phyloP scores from a whole-genome alignment of 2,113 vertebrate species.

The Vulpes vulpes region DNA sequence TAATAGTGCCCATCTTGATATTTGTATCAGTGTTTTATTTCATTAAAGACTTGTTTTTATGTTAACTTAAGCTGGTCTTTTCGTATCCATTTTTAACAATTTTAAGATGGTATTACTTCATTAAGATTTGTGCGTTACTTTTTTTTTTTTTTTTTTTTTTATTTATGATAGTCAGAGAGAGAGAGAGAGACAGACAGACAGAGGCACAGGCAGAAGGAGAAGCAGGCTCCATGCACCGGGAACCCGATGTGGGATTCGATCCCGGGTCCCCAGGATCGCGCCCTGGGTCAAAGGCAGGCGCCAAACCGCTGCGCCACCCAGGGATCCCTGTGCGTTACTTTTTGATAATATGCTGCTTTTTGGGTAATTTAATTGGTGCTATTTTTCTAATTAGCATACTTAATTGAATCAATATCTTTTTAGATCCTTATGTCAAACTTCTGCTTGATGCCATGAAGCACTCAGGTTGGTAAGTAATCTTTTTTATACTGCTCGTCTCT shows the following conservation, averaged over 20 bases:
- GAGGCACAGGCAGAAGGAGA: too few relatives aligned
- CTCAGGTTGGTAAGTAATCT: slow-evolving; percentile 94
- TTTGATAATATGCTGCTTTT: not conserved
- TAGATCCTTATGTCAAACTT: slow-evolving; percentile 96
- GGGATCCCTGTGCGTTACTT: not conserved
- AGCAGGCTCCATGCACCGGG: too few relatives aligned
- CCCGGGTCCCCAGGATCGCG: too few relatives aligned
- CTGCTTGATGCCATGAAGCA: slow-evolving; percentile 96
- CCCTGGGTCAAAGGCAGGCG: too few relatives aligned
- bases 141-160: too few relatives aligned
- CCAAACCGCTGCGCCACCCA: too few relatives aligned
- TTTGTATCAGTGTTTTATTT: slow-evolving; percentile 50
- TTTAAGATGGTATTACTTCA: slow-evolving; percentile 43
- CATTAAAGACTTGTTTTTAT: slow-evolving; percentile 1
- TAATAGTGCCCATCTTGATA: not conserved
- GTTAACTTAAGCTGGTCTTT: slow-evolving; percentile 59
- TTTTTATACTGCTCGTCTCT: not conserved
- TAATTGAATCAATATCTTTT: slow-evolving; percentile 82
- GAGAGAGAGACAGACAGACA: too few relatives aligned
- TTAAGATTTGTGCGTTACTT: not conserved
- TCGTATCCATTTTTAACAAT: not conserved
- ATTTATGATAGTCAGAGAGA: too few relatives aligned
- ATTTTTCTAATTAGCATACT: slow-evolving; percentile 46
- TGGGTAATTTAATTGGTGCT: slow-evolving; percentile 56
- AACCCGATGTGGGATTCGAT: too few relatives aligned